Evolutionary conservation across 2,888 invertebrate species (phyloP), one percentile per base, ranked within the genome.

Genomic region (Crossocerus cetratus): DNA sequence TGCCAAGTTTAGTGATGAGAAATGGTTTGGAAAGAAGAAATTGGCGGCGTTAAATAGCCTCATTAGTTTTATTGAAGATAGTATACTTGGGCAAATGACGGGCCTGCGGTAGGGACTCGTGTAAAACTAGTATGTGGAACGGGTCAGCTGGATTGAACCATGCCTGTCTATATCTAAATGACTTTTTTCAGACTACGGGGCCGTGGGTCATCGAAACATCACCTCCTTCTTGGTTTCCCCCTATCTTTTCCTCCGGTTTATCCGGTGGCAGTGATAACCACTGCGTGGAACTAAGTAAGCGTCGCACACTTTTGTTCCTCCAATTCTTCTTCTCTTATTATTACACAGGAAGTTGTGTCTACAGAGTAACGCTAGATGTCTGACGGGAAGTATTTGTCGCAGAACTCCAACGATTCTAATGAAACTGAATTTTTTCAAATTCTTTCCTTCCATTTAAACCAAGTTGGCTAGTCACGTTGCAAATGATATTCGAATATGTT

Each of bases 111-210:
- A 82, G 80, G 78, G 32, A 83, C 70, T 82, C 55, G 62, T 78
- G 77, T 77, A 76, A 81, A 68, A 72, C 23, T 74, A 60, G 57
- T 45, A 22, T 63, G 53, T 54, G 44, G 20, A 54, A 45, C 60
- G 67, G 59, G 42, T 72, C 72, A 81, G 77, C 78, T 78, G 81
- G 80, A 79, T 83, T 73, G 73, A 77, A 74, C 79, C 53, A 65
- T 74, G 21, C 54, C 59, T 22, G 22, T 53, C 49, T 44, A 22
- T 85, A 84, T 85, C 82, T 77, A 65, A 78, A 68, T 72, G 59
- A 80, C 58, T 83, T 85, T 86, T 86, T 82, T 56, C 76, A 86
- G 84, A 86, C 84, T 62, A 23, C 58, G 71, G 42, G 69, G 77
- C 70, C 78, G 67, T 68, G 74, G 80, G 80, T 84, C 76, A 73